A percentile compares a stretch with the other conserved stretches of the same genome.
phyloP scores from a whole-genome alignment of 2,888 invertebrate genomes.

The Horisme vitalbata region DNA sequence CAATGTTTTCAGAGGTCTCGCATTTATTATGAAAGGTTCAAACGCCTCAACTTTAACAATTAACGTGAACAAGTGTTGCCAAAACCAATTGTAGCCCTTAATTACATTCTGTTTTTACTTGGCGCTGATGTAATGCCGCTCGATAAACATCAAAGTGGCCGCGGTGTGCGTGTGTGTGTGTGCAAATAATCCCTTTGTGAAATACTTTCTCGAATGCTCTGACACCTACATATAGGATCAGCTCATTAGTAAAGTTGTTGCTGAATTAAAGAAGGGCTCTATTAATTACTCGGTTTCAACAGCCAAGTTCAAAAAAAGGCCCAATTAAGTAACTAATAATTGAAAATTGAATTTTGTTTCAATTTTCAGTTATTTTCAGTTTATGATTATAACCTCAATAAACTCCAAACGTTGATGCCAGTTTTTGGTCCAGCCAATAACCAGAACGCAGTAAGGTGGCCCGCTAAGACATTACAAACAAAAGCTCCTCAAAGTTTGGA shows the following conservation, averaged over 20 bases:
- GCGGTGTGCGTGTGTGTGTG: too few relatives aligned
- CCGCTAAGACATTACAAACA: conserved; percentile 3
- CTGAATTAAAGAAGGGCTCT: too few relatives aligned
- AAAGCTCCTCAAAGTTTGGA: conserved; percentile 13
- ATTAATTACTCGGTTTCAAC: too few relatives aligned
- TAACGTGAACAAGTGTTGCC: conserved; percentile 16
- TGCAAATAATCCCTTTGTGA: conserved; percentile 10
- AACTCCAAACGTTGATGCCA: too few relatives aligned
- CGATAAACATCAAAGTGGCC: conserved; percentile 10
- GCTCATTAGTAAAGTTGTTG: too few relatives aligned
- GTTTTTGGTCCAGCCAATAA: too few relatives aligned
- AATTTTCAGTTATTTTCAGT: background rate
- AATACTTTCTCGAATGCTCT: conserved; percentile 4
- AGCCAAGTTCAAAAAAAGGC: too few relatives aligned
- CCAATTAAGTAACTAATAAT: too few relatives aligned
- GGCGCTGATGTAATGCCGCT: conserved; percentile 10
- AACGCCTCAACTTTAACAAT: conserved; percentile 22
- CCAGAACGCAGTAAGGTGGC: too few relatives aligned
- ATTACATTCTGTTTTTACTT: conserved; percentile 20
- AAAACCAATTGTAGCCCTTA: conserved; percentile 16
- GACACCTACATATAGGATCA: too few relatives aligned
- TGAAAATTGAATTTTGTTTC: conserved; percentile 1
- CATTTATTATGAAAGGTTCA: background rate
- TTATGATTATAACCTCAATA: too few relatives aligned
- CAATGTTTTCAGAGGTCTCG: conserved; percentile 19